A percentile compares a stretch with the other conserved stretches of the same genome.
Evolutionary conservation across 2,797 vertebrate species (phyloP).

Genomic region (Kryptopterus vitreolus): DNA sequence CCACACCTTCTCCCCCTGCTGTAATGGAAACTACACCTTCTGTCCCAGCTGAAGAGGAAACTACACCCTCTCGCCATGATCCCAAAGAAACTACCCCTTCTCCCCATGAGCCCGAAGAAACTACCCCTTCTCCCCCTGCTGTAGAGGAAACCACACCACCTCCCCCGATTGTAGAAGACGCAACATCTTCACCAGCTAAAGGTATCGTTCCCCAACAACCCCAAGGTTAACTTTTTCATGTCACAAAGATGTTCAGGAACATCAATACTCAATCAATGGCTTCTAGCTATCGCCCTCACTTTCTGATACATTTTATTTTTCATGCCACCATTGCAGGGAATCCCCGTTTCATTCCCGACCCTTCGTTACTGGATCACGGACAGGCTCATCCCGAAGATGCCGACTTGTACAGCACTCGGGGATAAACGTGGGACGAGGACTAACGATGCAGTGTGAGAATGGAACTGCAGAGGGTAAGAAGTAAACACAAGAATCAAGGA

Average conservation of each 20-base stretch:
- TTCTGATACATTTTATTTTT: background rate
- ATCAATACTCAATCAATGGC: background rate
- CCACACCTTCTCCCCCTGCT: background rate
- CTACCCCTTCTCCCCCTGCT: background rate
- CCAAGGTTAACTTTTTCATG: background rate
- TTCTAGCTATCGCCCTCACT: background rate
- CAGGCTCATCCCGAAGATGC: constrained; percentile 79
- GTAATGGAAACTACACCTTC: background rate
- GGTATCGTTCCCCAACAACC: background rate
- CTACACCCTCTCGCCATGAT: too few species aligned
- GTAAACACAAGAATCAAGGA: too few species aligned
- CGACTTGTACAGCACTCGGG: constrained; percentile 83
- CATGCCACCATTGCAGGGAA: constrained; percentile 51
- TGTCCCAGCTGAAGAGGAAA: background rate
- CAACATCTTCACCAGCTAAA: background rate
- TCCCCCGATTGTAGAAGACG: background rate
- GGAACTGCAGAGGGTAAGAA: background rate
- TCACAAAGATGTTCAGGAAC: background rate
- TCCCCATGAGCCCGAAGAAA: too few species aligned
- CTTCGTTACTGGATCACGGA: constrained; percentile 75
- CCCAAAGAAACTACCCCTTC: background rate
- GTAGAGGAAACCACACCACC: background rate
- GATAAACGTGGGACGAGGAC: constrained; percentile 60
- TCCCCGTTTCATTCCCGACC: constrained; percentile 68
- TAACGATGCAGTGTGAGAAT: background rate